Percentiles rank a stretch among this genome's conserved stretches.
These are phyloP conservation scores for Vespertilio murinus DNA, from an alignment of 2,797 vertebrate genomes.

Conservation along the genomic window DNA sequence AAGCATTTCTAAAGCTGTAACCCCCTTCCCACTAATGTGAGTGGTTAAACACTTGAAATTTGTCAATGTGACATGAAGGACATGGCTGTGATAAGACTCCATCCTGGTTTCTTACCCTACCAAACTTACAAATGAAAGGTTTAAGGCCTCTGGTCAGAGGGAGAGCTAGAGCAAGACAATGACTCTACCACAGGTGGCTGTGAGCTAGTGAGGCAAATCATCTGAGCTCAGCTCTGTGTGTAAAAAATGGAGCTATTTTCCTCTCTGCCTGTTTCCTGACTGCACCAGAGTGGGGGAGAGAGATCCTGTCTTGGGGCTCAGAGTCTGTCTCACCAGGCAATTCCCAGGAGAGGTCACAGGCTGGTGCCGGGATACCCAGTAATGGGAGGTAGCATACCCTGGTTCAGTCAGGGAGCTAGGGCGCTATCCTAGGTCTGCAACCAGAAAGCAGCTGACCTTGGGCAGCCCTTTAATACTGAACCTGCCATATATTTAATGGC, in stretches of 20 bases:
- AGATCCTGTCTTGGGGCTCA: neutral
- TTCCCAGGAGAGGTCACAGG: neutral
- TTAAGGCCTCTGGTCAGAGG: neutral
- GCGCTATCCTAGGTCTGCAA: neutral
- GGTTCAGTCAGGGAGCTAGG: neutral
- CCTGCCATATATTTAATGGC: neutral
- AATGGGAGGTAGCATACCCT: neutral
- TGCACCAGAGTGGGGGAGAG: neutral
- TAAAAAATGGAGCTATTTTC: neutral
- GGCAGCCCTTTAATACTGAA: neutral
- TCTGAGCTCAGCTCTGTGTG: neutral
- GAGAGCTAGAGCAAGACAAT: neutral
- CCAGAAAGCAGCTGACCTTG: neutral
- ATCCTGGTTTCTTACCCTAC: neutral
- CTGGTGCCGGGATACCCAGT: neutral
- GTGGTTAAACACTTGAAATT: neutral
- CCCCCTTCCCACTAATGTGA: slow-evolving; percentile 52
- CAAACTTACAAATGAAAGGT: neutral
- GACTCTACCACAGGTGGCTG: neutral
- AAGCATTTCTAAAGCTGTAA: slow-evolving; percentile 70
- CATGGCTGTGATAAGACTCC: neutral
- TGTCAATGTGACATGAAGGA: slow-evolving; percentile 15
- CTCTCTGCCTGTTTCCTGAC: neutral
- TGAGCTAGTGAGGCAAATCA: neutral
- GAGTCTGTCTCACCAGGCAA: neutral